Base-by-base conservation (phyloP, 2,888 invertebrate species). In the Acrobasis consociella region DNA sequence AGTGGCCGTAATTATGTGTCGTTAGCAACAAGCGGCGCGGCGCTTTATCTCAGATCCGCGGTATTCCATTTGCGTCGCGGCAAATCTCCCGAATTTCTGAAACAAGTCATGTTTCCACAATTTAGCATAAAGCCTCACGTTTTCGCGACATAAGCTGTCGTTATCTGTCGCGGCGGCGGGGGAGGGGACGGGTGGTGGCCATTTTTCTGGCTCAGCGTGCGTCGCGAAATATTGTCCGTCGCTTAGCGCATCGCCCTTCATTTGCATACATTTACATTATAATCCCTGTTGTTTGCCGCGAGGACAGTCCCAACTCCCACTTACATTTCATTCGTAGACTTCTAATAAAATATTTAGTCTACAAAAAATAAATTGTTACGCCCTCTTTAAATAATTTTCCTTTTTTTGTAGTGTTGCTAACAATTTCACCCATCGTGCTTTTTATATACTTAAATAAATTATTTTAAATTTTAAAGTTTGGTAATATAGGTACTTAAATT, bases 201-300 rank as follows among this genome's bases (percentile, higher is more conserved):
- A 76, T 78, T 80, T 80, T 81, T 81, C 78, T 74, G 68, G 76
- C 74, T 75, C 75, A 72, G 69, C 63, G 72, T 70, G 67, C 64
- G 70, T 64, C 66, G 64, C 69, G 64, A 69, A 74, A 77, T 74
- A 77, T 75, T 75, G 79, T 73, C 72, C 69, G 69, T 67, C 72
- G 73, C 74, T 71, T 71, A 72, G 72, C 70, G 67, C 69, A 68
- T 68, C 72, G 64, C 77, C 79, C 80, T 76, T 77, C 69, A 85
- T 89, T 88, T 80, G 83, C 89, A 90, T 89, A 87, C 74, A 87
- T 89, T 90, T 86, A 86, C 89, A 87, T 88, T 76, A 83, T 87
- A 86, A 86, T 87, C 85, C 81, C 69, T 74, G 81, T 78, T 79
- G 81, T 80, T 81, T 72, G 78, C 79, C 70, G 71, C 71, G 56